Percentiles rank a stretch among this genome's conserved stretches.
Evolutionary conservation across 1,140 invertebrate genomes (phyloP).

Genomic region (Colletes gigas): DNA sequence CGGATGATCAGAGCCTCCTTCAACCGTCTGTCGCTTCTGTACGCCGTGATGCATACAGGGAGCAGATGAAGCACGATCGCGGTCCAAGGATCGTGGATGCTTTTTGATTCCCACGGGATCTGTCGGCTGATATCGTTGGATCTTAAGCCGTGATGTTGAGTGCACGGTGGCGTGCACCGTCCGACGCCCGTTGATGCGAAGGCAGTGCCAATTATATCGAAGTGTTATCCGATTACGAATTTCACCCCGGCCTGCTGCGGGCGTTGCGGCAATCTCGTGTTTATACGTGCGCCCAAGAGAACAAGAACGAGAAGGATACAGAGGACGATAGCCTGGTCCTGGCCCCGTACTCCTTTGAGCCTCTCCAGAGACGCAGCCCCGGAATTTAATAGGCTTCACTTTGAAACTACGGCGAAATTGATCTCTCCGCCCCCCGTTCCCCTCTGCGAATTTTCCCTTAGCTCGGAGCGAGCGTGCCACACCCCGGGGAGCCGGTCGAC

Average conservation of each 20-base stretch:
- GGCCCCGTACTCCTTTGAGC: slow-evolving; percentile 56
- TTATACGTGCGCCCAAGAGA: slow-evolving; percentile 38
- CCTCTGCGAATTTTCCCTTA: slow-evolving; percentile 35
- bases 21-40: no score
- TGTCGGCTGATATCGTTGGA: neutral
- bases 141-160: neutral
- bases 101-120: neutral
- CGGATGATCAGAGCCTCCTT: neutral
- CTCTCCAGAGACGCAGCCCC: slow-evolving; percentile 63
- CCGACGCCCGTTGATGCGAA: neutral
- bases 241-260: slow-evolving; percentile 30
- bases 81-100: neutral
- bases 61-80: no score
- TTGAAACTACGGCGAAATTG: slow-evolving; percentile 66
- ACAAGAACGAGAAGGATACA: neutral
- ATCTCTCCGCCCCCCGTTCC: slow-evolving; percentile 48
- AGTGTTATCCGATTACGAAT: slow-evolving; percentile 67
- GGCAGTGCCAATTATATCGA: slow-evolving; percentile 57
- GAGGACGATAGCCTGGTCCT: neutral
- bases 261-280: slow-evolving; percentile 59
- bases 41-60: no score
- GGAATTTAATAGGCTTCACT: slow-evolving; percentile 72
- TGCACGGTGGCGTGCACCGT: neutral
- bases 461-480: slow-evolving; percentile 17
- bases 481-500: slow-evolving; percentile 40